phyloP scores from a whole-genome alignment of 2,888 invertebrate genomes.

The Diplazon laetatorius region DNA sequence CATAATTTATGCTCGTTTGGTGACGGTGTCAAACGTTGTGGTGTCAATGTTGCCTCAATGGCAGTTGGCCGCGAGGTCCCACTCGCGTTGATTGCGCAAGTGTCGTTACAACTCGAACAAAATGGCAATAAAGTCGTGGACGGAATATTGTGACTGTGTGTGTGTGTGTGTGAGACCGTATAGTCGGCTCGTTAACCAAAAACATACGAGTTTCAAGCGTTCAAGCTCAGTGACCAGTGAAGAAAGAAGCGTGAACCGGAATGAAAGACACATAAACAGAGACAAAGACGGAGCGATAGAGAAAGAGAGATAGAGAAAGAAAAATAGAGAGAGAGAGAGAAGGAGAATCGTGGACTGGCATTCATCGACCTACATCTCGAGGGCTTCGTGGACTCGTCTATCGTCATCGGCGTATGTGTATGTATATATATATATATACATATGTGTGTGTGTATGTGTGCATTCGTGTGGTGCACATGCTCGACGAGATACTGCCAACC shows the following conservation, averaged over 20 bases:
- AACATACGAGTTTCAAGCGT: slow-evolving; percentile 13
- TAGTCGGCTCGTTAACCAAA: slow-evolving; percentile 43
- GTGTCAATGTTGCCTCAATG: too few relatives aligned
- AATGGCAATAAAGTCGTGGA: too few relatives aligned
- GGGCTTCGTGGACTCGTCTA: slow-evolving; percentile 60
- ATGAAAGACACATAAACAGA: background rate
- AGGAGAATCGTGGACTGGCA: slow-evolving; percentile 59
- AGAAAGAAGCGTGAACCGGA: slow-evolving; percentile 16
- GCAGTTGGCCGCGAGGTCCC: too few relatives aligned
- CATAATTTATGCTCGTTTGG: too few relatives aligned
- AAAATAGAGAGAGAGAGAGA: background rate
- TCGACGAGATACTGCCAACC: slow-evolving; percentile 48
- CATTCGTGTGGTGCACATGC: slow-evolving; percentile 56
- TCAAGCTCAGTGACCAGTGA: slow-evolving; percentile 16
- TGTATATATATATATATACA: too few relatives aligned
- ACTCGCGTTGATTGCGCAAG: slow-evolving; percentile 57
- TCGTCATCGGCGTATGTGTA: slow-evolving; percentile 48
- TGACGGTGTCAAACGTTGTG: too few relatives aligned
- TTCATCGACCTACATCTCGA: slow-evolving; percentile 77
- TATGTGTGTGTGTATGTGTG: too few relatives aligned
- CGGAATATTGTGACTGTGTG: too few relatives aligned
- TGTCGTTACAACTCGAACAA: too few relatives aligned
- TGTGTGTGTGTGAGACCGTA: slow-evolving; percentile 11
- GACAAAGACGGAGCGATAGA: slow-evolving; percentile 46
- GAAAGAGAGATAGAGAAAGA: too few relatives aligned